Evolutionary conservation across 2,888 invertebrate species (phyloP), one percentile per base, ranked within the genome.

Genomic region (Nomada goodeniana): DNA sequence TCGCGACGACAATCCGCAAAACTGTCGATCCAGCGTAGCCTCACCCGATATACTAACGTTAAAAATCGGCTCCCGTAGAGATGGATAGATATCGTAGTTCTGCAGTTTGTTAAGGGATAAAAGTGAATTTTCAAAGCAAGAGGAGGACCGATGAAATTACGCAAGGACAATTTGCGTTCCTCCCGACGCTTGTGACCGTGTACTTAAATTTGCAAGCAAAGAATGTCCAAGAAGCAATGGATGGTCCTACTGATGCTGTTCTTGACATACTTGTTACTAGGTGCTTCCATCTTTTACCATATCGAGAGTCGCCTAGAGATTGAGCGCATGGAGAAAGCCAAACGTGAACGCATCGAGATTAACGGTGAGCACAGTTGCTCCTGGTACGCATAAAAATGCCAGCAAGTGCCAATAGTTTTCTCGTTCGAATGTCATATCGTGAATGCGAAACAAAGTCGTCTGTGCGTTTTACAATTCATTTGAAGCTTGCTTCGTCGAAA

Each of bases 231-330:
- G 92, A 97, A 96, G 95, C 96, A 97, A 94, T 96, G 97, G 95
- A 95, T 97, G 85, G 96, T 96, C 87, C 95, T 97, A 94, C 95
- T 97, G 88, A 95, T 96, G 88, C 95, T 97, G 89, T 97, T 97
- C 91, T 95, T 97, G 79, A 95, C 96, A 80, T 97, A 97, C 92
- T 94, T 97, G 86, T 94, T 97, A 89, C 95, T 98, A 80, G 98
- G 98, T 13, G 98, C 98, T n/a, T 96, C 96, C 84, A 96, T 98
- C 89, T 98, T 98, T 94, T 97, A 97, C 94, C 96, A 96, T 91
- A 96, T 98, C 89, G 98, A 98, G 94, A 96, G 96, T 90, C 95
- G 95, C 50, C 94, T 96, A 89, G 98, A 98, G 94, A 93, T 95
- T 68, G 94, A 95, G 82, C 94, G 95, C 84, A 95, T 96, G 67